These are phyloP conservation scores for Calidris pugnax DNA, from an alignment of 2,113 vertebrate genomes.

Conservation along the genomic window DNA sequence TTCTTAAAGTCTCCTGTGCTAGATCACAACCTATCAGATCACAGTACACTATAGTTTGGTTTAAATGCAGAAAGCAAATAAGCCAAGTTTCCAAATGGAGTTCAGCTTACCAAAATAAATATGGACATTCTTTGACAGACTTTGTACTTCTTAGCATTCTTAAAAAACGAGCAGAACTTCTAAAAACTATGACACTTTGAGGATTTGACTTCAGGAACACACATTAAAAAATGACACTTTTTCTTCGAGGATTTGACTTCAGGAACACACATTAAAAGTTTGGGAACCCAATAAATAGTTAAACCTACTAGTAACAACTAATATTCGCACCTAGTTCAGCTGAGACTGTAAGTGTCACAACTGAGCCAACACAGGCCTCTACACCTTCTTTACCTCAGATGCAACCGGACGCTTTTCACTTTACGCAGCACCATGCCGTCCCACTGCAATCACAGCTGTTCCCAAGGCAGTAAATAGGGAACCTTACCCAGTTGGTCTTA, in stretches of 20 bases:
- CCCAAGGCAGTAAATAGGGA: neutral
- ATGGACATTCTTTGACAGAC: neutral
- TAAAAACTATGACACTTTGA: rapidly evolving
- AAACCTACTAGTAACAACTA: neutral
- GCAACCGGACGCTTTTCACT: rapidly evolving
- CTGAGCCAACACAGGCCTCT: neutral
- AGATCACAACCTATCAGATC: neutral
- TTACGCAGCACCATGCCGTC: neutral
- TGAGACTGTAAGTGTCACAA: rapidly evolving
- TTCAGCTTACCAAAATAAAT: neutral
- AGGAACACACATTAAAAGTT: neutral
- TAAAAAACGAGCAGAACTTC: neutral
- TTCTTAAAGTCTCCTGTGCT: no score
- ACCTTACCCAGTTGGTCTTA: neutral
- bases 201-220: neutral
- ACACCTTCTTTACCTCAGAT: no score
- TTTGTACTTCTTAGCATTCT: neutral
- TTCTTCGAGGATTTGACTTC: neutral
- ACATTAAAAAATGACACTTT: neutral
- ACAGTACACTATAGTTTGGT: rapidly evolving
- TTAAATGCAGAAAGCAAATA: neutral
- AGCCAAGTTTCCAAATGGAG: neutral
- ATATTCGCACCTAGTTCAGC: neutral
- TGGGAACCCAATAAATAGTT: neutral
- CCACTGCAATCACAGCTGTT: neutral